Conservation (phyloP, 2,888 invertebrate species). For the Lochmaea crataegi region DNA sequence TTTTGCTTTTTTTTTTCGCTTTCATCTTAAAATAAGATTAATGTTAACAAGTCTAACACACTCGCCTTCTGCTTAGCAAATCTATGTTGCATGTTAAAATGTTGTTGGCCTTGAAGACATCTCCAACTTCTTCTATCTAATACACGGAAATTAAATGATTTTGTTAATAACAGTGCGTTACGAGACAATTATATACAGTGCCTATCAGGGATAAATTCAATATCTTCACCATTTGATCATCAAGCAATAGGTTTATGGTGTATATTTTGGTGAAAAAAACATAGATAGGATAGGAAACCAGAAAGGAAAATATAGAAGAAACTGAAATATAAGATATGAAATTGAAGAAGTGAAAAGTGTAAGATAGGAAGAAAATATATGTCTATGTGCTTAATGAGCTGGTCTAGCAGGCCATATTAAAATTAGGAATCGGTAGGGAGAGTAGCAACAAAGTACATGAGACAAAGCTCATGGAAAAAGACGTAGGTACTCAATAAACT, state of each 20-base stretch:
- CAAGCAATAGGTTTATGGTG: not conserved
- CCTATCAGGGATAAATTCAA: not conserved
- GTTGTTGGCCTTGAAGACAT: slow-evolving; percentile 48
- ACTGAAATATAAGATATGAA: no score
- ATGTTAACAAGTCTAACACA: slow-evolving; percentile 24
- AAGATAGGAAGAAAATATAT: no score
- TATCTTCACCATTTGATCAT: slow-evolving; percentile 1
- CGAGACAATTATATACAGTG: not conserved
- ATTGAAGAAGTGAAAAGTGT: no score
- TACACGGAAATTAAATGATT: slow-evolving; percentile 43
- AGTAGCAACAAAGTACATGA: no score
- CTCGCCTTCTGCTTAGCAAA: slow-evolving; percentile 31
- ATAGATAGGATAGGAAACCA: no score
- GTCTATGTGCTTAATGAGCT: no score
- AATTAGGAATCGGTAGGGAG: no score
- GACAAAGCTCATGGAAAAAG: no score
- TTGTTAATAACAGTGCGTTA: slow-evolving; percentile 14
- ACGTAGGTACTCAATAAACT: no score
- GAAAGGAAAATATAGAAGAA: no score
- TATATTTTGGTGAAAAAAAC: not conserved
- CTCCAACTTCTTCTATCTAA: slow-evolving; percentile 38
- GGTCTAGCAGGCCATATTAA: no score
- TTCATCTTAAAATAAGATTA: slow-evolving; percentile 19
- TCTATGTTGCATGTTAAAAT: slow-evolving; percentile 45
- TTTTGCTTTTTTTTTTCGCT: slow-evolving; percentile 18